Conservation (phyloP, 2,113 vertebrate genomes). For the Xiphophorus hellerii region DNA sequence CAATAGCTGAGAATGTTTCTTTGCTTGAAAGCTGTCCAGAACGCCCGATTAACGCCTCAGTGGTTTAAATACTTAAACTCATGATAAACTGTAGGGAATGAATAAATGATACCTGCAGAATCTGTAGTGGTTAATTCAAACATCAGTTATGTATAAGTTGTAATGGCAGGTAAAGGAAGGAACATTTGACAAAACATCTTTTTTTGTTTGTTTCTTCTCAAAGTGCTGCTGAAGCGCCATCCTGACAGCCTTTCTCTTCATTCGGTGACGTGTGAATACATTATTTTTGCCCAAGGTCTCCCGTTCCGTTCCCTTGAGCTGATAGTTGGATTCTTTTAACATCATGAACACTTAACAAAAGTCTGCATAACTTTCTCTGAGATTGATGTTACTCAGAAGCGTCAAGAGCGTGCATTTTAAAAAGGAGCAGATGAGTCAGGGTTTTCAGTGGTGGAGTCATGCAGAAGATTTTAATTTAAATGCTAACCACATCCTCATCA, state of each 20-base stretch:
- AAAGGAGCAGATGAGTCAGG: not conserved
- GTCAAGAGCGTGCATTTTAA: fast-evolving
- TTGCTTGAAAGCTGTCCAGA: not conserved
- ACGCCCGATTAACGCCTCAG: not conserved
- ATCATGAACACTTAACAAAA: not conserved
- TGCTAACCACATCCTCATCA: not conserved
- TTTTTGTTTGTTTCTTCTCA: not conserved
- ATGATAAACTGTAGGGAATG: not conserved
- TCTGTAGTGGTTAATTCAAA: not conserved
- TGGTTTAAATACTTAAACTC: not conserved
- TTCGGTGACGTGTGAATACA: not conserved
- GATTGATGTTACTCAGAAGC: not conserved
- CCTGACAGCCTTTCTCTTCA: not conserved
- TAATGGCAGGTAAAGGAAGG: not conserved
- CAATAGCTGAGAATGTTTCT: not conserved
- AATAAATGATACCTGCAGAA: not conserved
- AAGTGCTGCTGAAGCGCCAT: not conserved
- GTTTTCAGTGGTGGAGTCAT: not conserved
- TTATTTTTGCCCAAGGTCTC: not conserved
- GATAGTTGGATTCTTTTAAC: not conserved
- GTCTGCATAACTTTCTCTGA: not conserved
- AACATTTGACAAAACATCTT: not conserved
- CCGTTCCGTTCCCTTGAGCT: not conserved
- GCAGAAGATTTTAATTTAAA: not conserved
- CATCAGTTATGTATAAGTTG: not conserved